Base-by-base conservation (phyloP, 92 coral and sea anemone genomes). In the Actinernus sp. region DNA sequence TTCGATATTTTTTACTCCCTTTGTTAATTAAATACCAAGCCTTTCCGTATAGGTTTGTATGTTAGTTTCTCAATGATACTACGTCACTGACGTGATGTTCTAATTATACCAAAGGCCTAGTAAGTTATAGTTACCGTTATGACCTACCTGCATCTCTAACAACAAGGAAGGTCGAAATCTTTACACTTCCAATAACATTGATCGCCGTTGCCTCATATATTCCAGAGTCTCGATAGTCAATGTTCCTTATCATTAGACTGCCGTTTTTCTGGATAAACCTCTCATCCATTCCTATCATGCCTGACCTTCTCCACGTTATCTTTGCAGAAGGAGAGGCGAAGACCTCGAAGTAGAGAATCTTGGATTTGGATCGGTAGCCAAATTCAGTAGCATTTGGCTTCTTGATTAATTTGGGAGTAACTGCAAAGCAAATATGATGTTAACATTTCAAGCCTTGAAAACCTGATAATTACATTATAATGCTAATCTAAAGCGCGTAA, bases 151-250 rank as follows among this genome's bases (percentile, higher is more conserved):
- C 10, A 18, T 65, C 58, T 65, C 59, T 47, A 10, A 49, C 59
- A 3, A 48, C 16, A 32, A 65, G 23, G 10, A 49, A 63, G 4
- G 43, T 36, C 9, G 8, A 23, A n/a, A 47, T 36, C 34, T 31
- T 65, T n/a, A 49, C 72, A 21, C 50, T 49, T 7, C 72, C 72
- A 26, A 65, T 58, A 7, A 49, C 20, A 16, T 65, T 65, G 58
- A 32, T 65, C 46, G 72, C 72, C 14, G 52, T 37, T 65, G 58
- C 72, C 59, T 48, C 46, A 49, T 65, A 65, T 21, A 0, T 31
- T 20, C 72, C 72, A 48, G 72, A 48, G 48, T 65, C 72, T 21
- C 7, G 13, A 26, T 31, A 65, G 24, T 65, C 43, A 14, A 23
- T 19, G 25, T 65, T 49, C 6, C 50, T 36, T 0, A 65, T 34